Conservation (phyloP, 2,797 vertebrate genomes). For the Miichthys miiuy region DNA sequence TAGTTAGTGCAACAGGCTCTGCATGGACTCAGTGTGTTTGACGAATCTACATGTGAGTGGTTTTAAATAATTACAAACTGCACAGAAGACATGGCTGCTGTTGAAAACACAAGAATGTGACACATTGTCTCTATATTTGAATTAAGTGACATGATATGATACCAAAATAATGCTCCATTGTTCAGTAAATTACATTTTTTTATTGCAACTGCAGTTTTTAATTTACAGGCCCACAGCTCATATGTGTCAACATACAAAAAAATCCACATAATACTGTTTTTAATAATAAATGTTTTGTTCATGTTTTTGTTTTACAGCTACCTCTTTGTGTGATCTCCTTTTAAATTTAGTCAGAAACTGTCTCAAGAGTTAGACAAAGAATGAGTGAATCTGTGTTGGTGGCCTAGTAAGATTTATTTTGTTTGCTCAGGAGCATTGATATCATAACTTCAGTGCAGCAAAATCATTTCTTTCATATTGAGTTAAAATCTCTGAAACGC, state of each 20-base stretch:
- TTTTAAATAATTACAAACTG: conserved; percentile 1
- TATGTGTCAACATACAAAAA: background rate
- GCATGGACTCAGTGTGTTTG: conserved; percentile 7
- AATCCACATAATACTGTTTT: background rate
- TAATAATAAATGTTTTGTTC: background rate
- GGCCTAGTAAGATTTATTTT: conserved; percentile 5
- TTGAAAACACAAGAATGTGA: background rate
- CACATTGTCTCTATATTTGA: background rate
- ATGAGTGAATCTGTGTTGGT: conserved; percentile 8
- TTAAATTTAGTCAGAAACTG: background rate
- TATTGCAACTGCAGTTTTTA: background rate
- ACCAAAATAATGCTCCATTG: background rate
- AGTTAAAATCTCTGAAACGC: conserved; percentile 29
- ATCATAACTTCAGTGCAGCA: background rate
- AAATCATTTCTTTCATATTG: conserved; percentile 4
- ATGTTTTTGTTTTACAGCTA: background rate
- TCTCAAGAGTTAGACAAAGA: conserved; percentile 7
- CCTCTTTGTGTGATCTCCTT: background rate
- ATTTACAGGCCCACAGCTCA: background rate
- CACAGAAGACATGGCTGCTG: background rate
- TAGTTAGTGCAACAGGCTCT: conserved; percentile 51
- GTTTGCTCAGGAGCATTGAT: conserved; percentile 22
- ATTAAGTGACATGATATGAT: background rate
- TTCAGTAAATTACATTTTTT: background rate
- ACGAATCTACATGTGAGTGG: conserved; percentile 1